A percentile compares a stretch with the other conserved stretches of the same genome.
phyloP scores from a whole-genome alignment of 2,797 vertebrate species.

The Microctenopoma steveboyesi region DNA sequence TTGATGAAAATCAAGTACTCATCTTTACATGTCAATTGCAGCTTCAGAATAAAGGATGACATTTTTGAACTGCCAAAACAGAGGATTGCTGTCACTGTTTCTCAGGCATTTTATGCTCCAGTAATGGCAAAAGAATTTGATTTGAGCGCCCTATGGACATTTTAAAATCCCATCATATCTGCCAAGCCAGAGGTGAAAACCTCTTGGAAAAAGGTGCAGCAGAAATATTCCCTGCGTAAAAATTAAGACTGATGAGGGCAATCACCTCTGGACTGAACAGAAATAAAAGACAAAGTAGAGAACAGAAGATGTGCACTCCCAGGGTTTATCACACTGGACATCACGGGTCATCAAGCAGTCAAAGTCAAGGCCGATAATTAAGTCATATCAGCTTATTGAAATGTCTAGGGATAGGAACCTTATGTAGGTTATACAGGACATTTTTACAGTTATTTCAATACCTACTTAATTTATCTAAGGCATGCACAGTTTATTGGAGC shows the following conservation, averaged over 20 bases:
- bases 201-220: conserved; percentile 25
- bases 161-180: conserved; percentile 54
- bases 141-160: conserved; percentile 35
- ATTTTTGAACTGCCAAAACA: conserved; percentile 7
- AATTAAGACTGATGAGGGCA: conserved; percentile 58
- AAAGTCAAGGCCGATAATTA: conserved; percentile 43
- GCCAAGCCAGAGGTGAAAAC: conserved; percentile 34
- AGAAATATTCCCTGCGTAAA: conserved; percentile 17
- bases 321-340: conserved; percentile 53
- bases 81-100: conserved; percentile 7
- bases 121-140: conserved; percentile 51
- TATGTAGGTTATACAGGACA: background rate
- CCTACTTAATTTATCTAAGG: background rate
- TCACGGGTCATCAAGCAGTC: conserved; percentile 32
- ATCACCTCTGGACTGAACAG: conserved; percentile 55
- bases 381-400: conserved; percentile 39
- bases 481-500: background rate
- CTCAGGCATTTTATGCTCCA: conserved; percentile 35
- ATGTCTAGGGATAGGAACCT: background rate
- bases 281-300: conserved; percentile 46
- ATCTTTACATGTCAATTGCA: conserved; percentile 23
- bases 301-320: conserved; percentile 30
- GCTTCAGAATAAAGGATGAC: conserved; percentile 14
- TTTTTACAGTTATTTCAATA: background rate
- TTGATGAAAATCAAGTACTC: conserved; percentile 15